Percentiles rank a stretch among this genome's conserved stretches.
phyloP scores from a whole-genome alignment of 2,888 invertebrate species.

The Mechanitis messenoides region DNA sequence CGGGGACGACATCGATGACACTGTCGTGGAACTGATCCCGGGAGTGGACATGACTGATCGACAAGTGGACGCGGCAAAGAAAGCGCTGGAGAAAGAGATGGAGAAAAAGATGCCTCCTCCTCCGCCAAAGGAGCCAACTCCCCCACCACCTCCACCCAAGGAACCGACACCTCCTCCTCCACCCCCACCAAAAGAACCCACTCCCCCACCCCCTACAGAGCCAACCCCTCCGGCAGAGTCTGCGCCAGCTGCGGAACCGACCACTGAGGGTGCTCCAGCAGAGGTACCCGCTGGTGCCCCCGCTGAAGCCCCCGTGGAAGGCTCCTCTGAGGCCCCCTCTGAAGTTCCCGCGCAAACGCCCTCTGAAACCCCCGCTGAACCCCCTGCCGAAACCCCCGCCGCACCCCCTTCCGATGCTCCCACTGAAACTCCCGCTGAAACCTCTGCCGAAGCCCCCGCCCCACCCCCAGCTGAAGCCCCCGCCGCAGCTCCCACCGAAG shows the following conservation, averaged over 20 bases:
- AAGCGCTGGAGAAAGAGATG: conserved; percentile 20
- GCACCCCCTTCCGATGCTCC: conserved; percentile 35
- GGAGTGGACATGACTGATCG: conserved; percentile 68
- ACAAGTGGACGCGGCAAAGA: conserved; percentile 19
- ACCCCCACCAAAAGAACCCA: conserved; percentile 41
- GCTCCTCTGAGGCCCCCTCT: too few species aligned
- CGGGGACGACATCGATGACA: conserved; percentile 94
- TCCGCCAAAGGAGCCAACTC: conserved; percentile 44
- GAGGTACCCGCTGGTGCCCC: conserved; percentile 33
- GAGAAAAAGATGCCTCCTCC: conserved; percentile 28
- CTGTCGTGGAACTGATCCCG: conserved; percentile 89
- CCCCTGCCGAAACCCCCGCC: conserved; percentile 35
- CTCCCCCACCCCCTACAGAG: conserved; percentile 34
- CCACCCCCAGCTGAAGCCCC: conserved; percentile 37
- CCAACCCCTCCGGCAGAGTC: conserved; percentile 35
- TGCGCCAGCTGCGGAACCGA: conserved; percentile 36
- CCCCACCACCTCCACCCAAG: conserved; percentile 36
- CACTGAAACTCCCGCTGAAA: conserved; percentile 40
- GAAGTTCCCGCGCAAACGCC: conserved; percentile 11
- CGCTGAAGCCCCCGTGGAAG: conserved; percentile 29
- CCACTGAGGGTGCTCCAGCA: conserved; percentile 32
- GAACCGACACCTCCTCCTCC: conserved; percentile 36
- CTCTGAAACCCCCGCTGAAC: too few species aligned
- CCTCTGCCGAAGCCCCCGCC: conserved; percentile 30
- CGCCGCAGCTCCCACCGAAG: conserved; percentile 33